These are phyloP conservation scores for Palythoa caribaeorum DNA, from an alignment of 92 coral and sea anemone species.

Conservation along the genomic window DNA sequence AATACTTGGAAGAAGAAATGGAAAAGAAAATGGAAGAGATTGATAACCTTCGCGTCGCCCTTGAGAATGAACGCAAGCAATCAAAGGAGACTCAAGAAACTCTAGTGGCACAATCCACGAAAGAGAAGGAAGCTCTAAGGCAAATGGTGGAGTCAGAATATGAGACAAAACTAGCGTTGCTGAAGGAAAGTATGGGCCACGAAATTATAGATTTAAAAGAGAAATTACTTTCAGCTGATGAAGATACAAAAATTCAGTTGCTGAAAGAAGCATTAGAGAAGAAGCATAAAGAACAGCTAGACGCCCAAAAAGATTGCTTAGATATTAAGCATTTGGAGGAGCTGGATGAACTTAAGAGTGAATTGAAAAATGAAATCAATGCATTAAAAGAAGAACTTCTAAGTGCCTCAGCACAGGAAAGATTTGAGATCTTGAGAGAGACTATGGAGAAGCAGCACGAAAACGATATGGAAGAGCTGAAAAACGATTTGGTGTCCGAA, in stretches of 20 bases:
- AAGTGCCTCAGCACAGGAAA: conserved; percentile 77
- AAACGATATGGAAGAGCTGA: conserved; percentile 74
- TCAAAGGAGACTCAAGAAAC: conserved; percentile 60
- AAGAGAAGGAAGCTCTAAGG: conserved; percentile 25
- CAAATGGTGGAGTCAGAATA: conserved; percentile 41
- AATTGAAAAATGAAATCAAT: conserved; percentile 68
- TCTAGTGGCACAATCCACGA: conserved; percentile 32
- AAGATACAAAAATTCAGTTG: conserved; percentile 68
- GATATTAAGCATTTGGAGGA: conserved; percentile 77
- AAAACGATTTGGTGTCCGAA: conserved; percentile 77
- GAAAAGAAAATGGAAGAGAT: conserved; percentile 75
- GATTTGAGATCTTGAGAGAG: conserved; percentile 72
- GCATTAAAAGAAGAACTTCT: conserved; percentile 70
- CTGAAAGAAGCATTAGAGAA: conserved; percentile 75
- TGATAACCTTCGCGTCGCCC: conserved; percentile 64
- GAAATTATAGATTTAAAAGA: conserved; percentile 78
- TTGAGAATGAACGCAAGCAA: conserved; percentile 72
- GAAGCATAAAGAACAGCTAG: conserved; percentile 77
- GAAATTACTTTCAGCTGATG: conserved; percentile 73
- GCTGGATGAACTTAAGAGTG: conserved; percentile 73
- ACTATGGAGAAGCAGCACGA: conserved; percentile 73
- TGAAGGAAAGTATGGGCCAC: conserved; percentile 67
- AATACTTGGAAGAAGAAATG: conserved; percentile 78
- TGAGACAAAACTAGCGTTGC: conserved; percentile 49
- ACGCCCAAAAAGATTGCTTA: conserved; percentile 65